Percentiles rank a stretch among this genome's conserved stretches.
phyloP scores from a whole-genome alignment of 2,113 vertebrate species.

The Pogona vitticeps region DNA sequence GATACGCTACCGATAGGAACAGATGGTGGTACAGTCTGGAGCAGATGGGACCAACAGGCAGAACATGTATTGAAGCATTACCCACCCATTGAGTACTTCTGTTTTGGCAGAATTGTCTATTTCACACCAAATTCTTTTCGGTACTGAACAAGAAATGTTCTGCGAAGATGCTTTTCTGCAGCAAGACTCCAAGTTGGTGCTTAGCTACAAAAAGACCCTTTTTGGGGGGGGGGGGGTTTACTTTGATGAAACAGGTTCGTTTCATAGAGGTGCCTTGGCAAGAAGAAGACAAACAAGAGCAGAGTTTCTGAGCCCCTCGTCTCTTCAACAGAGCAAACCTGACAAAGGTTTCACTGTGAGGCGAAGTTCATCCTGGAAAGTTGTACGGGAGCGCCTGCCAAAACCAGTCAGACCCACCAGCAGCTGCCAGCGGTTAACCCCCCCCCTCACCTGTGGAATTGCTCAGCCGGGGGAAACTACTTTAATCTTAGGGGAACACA shows the following conservation, averaged over 20 bases:
- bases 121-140: background rate
- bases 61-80: background rate
- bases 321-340: background rate
- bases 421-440: background rate
- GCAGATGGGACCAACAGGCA: background rate
- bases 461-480: background rate
- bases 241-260: constrained; percentile 33
- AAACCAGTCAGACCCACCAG: background rate
- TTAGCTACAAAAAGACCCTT: constrained; percentile 27
- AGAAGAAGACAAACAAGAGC: constrained; percentile 7
- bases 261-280: accelerated
- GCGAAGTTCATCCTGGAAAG: background rate
- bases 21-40: background rate
- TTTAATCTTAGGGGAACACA: background rate
- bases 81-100: background rate
- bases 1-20: background rate
- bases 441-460: background rate
- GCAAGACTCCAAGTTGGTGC: accelerated
- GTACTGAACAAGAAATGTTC: background rate
- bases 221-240: no score
- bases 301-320: background rate
- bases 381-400: background rate
- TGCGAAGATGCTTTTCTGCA: background rate
- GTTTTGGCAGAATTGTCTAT: background rate
- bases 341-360: background rate